Conservation (phyloP, 1,140 invertebrate genomes). For the Polypedilum pembai region DNA sequence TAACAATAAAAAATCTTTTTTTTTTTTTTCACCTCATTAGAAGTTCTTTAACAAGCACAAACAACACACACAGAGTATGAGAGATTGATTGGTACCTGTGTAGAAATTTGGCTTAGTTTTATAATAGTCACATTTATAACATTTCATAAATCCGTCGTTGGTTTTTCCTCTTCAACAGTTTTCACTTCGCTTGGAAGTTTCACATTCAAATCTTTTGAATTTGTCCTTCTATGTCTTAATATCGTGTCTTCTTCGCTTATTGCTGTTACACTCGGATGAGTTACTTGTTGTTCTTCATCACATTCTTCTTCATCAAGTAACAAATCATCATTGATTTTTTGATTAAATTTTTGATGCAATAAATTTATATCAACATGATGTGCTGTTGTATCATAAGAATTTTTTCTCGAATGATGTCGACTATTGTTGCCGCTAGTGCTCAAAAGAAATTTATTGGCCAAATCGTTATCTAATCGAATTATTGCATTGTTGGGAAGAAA, state of each 20-base stretch:
- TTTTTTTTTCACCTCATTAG: neutral
- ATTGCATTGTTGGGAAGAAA: constrained; percentile 20
- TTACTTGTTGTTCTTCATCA: neutral
- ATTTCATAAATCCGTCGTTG: constrained; percentile 5
- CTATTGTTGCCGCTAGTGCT: neutral
- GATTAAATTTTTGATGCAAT: constrained; percentile 9
- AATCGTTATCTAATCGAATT: constrained; percentile 7
- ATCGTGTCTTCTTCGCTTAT: constrained; percentile 41
- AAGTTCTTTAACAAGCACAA: neutral
- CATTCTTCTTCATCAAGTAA: neutral
- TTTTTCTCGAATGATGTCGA: constrained; percentile 1
- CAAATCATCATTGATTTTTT: constrained; percentile 9
- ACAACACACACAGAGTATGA: neutral
- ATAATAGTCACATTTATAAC: neutral
- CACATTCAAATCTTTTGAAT: constrained; percentile 46
- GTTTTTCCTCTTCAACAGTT: constrained; percentile 37
- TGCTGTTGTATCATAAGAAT: constrained; percentile 3
- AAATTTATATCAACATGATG: constrained; percentile 15
- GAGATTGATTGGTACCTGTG: neutral
- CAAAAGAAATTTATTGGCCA: constrained; percentile 13
- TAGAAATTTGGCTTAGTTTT: neutral
- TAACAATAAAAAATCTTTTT: neutral
- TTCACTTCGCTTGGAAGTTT: constrained; percentile 31
- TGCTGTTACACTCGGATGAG: neutral
- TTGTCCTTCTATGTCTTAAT: constrained; percentile 50